phyloP scores from a whole-genome alignment of 1,140 invertebrate genomes.

The Papilio machaon region DNA sequence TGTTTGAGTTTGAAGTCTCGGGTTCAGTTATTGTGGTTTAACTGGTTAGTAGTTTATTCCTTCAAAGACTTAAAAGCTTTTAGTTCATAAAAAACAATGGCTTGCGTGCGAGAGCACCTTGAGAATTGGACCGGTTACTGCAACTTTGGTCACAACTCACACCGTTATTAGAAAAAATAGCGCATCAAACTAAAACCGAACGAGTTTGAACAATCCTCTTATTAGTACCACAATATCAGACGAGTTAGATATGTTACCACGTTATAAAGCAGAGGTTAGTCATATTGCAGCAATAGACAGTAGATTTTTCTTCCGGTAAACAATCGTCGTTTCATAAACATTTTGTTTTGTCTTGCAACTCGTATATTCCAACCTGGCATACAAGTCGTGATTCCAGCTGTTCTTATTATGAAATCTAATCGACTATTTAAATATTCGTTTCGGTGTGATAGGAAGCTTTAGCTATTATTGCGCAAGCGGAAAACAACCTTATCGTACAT shows the following conservation, averaged over 20 bases:
- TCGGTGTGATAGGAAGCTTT: constrained; percentile 3
- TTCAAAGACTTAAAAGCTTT: neutral
- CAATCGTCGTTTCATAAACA: neutral
- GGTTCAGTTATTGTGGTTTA: neutral
- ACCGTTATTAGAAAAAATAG: neutral
- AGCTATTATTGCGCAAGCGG: neutral
- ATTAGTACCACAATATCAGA: too few relatives aligned
- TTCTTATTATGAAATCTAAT: neutral
- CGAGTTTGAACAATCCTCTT: neutral
- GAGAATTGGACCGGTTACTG: constrained; percentile 6
- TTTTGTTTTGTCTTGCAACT: neutral
- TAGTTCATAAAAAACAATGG: neutral
- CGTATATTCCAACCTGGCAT: neutral
- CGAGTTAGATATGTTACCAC: too few relatives aligned
- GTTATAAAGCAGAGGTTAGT: too few relatives aligned
- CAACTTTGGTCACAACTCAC: neutral
- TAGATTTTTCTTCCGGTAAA: too few relatives aligned
- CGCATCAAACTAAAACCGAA: neutral
- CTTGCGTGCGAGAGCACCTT: neutral
- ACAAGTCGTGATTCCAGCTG: neutral
- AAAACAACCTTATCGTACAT: neutral
- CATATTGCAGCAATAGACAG: too few relatives aligned
- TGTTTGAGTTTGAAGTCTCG: neutral
- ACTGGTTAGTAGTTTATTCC: neutral
- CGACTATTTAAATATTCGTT: neutral